Percentiles rank a stretch among this genome's conserved stretches.
phyloP scores from a whole-genome alignment of 2,888 invertebrate genomes.

The Petrolisthes manimaculis region DNA sequence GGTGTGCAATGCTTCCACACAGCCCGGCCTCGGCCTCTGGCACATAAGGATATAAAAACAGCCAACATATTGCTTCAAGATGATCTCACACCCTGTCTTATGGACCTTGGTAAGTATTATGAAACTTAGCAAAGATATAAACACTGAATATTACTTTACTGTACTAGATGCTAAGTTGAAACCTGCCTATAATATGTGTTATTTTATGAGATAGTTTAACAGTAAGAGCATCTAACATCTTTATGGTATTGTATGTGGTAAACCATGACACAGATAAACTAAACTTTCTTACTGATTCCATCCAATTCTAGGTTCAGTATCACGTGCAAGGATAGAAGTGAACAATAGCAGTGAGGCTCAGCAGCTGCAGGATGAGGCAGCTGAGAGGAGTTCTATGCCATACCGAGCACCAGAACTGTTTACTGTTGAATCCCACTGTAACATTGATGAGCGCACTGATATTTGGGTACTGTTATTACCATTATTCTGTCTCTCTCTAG shows the following conservation, averaged over 20 bases:
- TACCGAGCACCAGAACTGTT: slow-evolving; percentile 91
- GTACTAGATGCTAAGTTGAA: not conserved
- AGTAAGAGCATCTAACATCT: no score
- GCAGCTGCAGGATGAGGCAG: slow-evolving; percentile 82
- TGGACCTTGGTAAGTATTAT: slow-evolving; percentile 79
- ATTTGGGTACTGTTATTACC: slow-evolving; percentile 79
- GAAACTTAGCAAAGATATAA: not conserved
- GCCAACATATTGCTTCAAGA: slow-evolving; percentile 84
- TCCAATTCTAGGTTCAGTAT: slow-evolving; percentile 67
- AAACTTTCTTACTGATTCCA: no score
- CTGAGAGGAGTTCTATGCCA: slow-evolving; percentile 88
- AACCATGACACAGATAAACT: no score
- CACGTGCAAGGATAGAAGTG: slow-evolving; percentile 72
- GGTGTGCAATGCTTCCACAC: slow-evolving; percentile 82
- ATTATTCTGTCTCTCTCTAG: not conserved
- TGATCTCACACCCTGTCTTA: slow-evolving; percentile 80
- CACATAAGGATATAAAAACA: slow-evolving; percentile 88
- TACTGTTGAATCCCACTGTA: slow-evolving; percentile 83
- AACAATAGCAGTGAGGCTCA: slow-evolving; percentile 80
- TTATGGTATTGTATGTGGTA: no score
- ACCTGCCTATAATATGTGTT: no score
- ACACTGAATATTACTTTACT: not conserved
- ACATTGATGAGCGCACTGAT: slow-evolving; percentile 86
- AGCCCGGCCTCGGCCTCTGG: slow-evolving; percentile 79
- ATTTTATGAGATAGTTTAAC: no score